Percentiles rank a stretch among this genome's conserved stretches.
Conservation (phyloP, 2,888 invertebrate species). For the Morinoia aosen region DNA sequence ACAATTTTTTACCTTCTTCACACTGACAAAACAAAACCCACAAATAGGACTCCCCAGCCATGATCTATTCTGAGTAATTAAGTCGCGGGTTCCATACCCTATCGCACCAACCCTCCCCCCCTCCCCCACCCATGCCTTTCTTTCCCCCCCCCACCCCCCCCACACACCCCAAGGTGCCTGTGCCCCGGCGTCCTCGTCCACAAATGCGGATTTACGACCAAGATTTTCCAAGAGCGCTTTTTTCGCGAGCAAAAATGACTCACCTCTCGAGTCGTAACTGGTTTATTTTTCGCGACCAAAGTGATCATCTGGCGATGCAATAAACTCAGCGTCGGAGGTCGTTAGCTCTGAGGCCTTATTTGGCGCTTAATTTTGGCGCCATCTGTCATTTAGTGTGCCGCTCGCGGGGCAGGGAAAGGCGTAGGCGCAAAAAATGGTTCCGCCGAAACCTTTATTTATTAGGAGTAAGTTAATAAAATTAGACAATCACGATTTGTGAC, state of each 20-base stretch:
- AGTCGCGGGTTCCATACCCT: not conserved
- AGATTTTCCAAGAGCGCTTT: not conserved
- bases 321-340: slow-evolving; percentile 18
- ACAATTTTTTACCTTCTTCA: not conserved
- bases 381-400: not conserved
- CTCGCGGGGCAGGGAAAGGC: not conserved
- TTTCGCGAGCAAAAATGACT: not conserved
- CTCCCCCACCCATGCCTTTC: not conserved
- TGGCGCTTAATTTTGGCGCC: slow-evolving; percentile 2
- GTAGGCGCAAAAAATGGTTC: not conserved
- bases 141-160: not conserved
- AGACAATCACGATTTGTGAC: too few species aligned
- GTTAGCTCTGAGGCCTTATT: not conserved
- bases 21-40: not conserved
- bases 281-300: slow-evolving; percentile 14
- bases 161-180: not conserved
- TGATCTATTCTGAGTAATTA: not conserved
- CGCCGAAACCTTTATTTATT: not conserved
- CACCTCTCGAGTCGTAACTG: slow-evolving; percentile 26
- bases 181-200: not conserved
- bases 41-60: not conserved
- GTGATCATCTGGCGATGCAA: slow-evolving; percentile 21
- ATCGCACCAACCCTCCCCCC: not conserved
- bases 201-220: slow-evolving; percentile 18
- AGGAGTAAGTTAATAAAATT: too few species aligned